Evolutionary conservation across 2,888 invertebrate genomes (phyloP).

Genomic region (Lasioglossum malachurum): DNA sequence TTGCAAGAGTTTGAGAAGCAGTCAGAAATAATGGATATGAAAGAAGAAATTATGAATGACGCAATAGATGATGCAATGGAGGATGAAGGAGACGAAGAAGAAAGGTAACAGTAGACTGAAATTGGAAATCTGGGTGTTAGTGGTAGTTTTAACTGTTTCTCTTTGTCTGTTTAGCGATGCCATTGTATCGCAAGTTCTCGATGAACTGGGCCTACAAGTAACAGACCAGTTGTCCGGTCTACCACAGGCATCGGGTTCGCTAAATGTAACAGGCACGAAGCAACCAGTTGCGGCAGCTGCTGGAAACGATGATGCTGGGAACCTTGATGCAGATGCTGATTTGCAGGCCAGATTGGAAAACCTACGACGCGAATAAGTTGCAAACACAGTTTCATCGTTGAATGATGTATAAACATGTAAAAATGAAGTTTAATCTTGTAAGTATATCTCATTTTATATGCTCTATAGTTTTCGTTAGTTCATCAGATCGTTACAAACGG

Average conservation of each 20-base stretch:
- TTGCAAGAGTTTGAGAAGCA: constrained; percentile 99
- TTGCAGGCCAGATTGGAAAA: constrained; percentile 98
- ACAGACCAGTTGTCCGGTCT: constrained; percentile 96
- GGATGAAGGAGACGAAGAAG: constrained; percentile 98
- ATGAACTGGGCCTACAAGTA: constrained; percentile 98
- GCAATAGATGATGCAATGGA: constrained; percentile 99
- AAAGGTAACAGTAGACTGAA: constrained; percentile 88
- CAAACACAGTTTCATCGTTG: constrained; percentile 14
- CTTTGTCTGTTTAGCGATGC: constrained; percentile 90
- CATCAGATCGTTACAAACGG: neutral
- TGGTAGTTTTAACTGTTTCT: neutral
- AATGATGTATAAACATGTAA: constrained; percentile 63
- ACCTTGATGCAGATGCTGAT: constrained; percentile 95
- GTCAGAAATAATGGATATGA: constrained; percentile 99
- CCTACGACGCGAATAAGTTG: constrained; percentile 91
- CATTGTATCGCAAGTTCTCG: constrained; percentile 97
- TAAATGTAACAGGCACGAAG: constrained; percentile 87
- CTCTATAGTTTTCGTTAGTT: constrained; percentile 11
- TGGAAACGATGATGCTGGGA: constrained; percentile 85
- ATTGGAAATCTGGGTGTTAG: neutral
- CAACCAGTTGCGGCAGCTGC: constrained; percentile 87
- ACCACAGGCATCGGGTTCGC: constrained; percentile 89
- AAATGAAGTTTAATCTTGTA: constrained; percentile 51
- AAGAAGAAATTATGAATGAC: constrained; percentile 99
- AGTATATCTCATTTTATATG: constrained; percentile 40